These are phyloP conservation scores for Yponomeuta evonymella DNA, from an alignment of 2,888 invertebrate genomes.

Conservation along the genomic window DNA sequence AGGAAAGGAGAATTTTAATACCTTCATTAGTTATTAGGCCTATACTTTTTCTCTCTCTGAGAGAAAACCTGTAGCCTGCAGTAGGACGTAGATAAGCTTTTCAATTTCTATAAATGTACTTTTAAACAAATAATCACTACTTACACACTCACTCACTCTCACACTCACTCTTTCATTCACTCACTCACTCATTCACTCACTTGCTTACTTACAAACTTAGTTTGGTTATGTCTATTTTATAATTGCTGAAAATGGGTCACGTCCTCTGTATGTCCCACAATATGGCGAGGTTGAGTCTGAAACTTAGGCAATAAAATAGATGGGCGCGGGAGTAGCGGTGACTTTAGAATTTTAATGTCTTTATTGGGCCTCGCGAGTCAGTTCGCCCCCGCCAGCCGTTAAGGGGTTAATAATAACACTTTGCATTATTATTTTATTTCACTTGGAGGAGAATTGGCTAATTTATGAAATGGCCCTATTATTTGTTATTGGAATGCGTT, in stretches of 20 bases:
- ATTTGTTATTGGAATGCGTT: conserved; percentile 2
- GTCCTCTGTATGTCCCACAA: background rate
- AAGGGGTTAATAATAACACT: conserved; percentile 28
- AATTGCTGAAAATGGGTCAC: background rate
- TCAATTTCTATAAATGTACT: no score
- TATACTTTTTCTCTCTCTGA: no score
- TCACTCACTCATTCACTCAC: no score
- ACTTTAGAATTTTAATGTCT: conserved; percentile 39
- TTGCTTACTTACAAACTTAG: no score
- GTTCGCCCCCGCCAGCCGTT: conserved; percentile 30
- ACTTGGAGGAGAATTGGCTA: background rate
- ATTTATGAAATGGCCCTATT: conserved; percentile 9
- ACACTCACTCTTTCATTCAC: no score
- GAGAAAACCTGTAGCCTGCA: no score
- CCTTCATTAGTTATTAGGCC: conserved; percentile 31
- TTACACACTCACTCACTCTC: no score
- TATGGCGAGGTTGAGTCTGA: background rate
- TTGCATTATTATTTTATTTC: conserved; percentile 13
- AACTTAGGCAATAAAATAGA: conserved; percentile 16
- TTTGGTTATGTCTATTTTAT: no score
- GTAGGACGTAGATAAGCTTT: no score
- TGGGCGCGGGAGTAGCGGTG: conserved; percentile 15
- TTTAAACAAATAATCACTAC: no score
- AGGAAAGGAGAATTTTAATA: conserved; percentile 33
- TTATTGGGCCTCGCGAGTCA: conserved; percentile 31